Percentiles rank a stretch among this genome's conserved stretches.
Conservation (phyloP, 2,888 invertebrate genomes). For the Sycophila texana region DNA sequence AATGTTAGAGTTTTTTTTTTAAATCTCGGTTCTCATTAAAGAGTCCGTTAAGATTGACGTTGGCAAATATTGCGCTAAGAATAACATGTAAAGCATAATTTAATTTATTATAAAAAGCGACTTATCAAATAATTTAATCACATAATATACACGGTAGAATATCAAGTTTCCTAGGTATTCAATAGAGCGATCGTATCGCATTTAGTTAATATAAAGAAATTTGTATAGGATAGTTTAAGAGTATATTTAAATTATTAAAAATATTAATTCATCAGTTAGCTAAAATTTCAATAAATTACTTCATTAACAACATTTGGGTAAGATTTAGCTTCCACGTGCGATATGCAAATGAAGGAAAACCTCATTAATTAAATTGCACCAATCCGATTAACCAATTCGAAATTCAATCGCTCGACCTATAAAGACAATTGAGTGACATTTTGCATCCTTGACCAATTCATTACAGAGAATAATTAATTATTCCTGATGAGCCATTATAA, state of each 20-base stretch:
- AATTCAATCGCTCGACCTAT: constrained; percentile 43
- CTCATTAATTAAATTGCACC: constrained; percentile 49
- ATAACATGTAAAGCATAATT: too few relatives aligned
- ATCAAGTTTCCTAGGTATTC: too few relatives aligned
- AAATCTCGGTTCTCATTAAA: too few relatives aligned
- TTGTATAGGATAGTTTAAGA: too few relatives aligned
- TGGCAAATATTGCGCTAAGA: too few relatives aligned
- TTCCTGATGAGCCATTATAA: constrained; percentile 21
- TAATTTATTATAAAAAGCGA: too few relatives aligned
- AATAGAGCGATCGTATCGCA: too few relatives aligned
- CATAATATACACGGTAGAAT: too few relatives aligned
- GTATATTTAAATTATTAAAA: neutral
- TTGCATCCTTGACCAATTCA: constrained; percentile 36
- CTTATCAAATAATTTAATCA: too few relatives aligned
- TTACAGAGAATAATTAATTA: constrained; percentile 40
- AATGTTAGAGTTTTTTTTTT: too few relatives aligned
- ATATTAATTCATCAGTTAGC: neutral
- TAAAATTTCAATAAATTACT: constrained; percentile 18
- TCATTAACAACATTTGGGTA: constrained; percentile 7
- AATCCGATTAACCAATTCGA: constrained; percentile 48
- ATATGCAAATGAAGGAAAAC: constrained; percentile 43
- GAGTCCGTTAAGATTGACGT: too few relatives aligned
- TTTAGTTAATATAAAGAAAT: too few relatives aligned
- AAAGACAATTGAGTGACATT: constrained; percentile 50
- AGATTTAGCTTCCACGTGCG: constrained; percentile 25